phyloP scores from a whole-genome alignment of 2,888 invertebrate species.

The Gisinianus flammeolus region DNA sequence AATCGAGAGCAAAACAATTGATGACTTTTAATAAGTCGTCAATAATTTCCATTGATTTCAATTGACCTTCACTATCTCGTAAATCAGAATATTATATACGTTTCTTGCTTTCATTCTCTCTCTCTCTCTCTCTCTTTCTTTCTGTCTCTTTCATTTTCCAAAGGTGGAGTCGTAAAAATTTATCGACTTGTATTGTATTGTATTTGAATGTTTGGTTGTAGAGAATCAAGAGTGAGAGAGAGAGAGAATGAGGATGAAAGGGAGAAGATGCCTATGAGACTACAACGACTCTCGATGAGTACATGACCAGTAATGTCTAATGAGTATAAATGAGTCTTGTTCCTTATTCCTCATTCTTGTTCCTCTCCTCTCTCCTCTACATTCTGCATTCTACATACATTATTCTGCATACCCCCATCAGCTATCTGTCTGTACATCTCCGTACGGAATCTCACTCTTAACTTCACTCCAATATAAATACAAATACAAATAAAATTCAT shows the following conservation, averaged over 20 bases:
- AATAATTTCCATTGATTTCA: slow-evolving; percentile 22
- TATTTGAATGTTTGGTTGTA: not conserved
- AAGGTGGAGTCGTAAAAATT: slow-evolving; percentile 39
- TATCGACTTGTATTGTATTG: slow-evolving; percentile 14
- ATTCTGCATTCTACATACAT: too few relatives aligned
- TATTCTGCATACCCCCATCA: not conserved
- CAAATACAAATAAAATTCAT: not conserved
- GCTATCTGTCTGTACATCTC: not conserved
- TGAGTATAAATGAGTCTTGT: too few relatives aligned
- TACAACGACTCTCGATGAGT: not conserved
- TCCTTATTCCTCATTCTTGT: too few relatives aligned
- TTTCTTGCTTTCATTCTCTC: not conserved
- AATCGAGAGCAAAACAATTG: slow-evolving; percentile 33
- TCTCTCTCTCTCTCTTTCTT: not conserved
- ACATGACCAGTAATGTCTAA: too few relatives aligned
- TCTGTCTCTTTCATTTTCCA: not conserved
- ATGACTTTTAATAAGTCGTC: slow-evolving; percentile 30
- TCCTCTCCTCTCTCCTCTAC: not conserved
- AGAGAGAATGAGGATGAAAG: not conserved
- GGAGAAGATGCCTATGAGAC: not conserved
- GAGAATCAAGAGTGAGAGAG: not conserved
- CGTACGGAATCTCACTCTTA: too few relatives aligned
- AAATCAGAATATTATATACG: not conserved
- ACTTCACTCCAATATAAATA: not conserved
- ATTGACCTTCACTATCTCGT: slow-evolving; percentile 35